phyloP scores from a whole-genome alignment of 1,140 invertebrate species.

The Apis dorsata region DNA sequence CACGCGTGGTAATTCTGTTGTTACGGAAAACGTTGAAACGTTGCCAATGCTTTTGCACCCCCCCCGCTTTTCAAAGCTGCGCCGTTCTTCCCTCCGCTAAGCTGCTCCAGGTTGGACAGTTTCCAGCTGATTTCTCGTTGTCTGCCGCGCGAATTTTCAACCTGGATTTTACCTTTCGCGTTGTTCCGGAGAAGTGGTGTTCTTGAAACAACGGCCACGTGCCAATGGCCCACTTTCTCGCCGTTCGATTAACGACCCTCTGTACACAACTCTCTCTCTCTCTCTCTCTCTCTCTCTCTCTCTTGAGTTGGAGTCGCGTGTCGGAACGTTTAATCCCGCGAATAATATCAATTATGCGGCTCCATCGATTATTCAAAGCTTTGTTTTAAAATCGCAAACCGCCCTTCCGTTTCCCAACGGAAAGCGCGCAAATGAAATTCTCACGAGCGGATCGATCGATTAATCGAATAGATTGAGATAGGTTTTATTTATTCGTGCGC shows the following conservation, averaged over 20 bases:
- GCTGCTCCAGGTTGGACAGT: slow-evolving; percentile 55
- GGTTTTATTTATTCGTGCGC: slow-evolving; percentile 20
- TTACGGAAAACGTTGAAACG: slow-evolving; percentile 51
- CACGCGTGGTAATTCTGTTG: slow-evolving; percentile 63
- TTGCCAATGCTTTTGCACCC: slow-evolving; percentile 59
- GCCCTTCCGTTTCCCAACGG: not conserved
- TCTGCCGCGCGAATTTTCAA: slow-evolving; percentile 51
- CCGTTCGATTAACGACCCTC: slow-evolving; percentile 40
- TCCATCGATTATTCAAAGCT: not conserved
- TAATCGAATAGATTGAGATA: slow-evolving; percentile 3
- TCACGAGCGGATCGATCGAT: not conserved
- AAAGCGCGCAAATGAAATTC: not conserved
- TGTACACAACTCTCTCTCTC: not conserved
- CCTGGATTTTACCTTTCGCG: slow-evolving; percentile 21
- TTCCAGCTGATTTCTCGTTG: slow-evolving; percentile 54
- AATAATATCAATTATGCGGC: slow-evolving; percentile 5
- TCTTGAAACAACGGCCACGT: slow-evolving; percentile 48
- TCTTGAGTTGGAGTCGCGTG: not conserved
- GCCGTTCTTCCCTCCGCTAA: slow-evolving; percentile 24
- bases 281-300: too few relatives aligned
- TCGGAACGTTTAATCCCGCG: not conserved
- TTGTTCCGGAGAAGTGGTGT: slow-evolving; percentile 15
- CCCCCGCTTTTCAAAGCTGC: slow-evolving; percentile 49
- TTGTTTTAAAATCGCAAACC: not conserved
- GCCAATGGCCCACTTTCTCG: not conserved